Evolutionary conservation across 2,888 invertebrate species (phyloP).

Genomic region (Schizaphis graminum): DNA sequence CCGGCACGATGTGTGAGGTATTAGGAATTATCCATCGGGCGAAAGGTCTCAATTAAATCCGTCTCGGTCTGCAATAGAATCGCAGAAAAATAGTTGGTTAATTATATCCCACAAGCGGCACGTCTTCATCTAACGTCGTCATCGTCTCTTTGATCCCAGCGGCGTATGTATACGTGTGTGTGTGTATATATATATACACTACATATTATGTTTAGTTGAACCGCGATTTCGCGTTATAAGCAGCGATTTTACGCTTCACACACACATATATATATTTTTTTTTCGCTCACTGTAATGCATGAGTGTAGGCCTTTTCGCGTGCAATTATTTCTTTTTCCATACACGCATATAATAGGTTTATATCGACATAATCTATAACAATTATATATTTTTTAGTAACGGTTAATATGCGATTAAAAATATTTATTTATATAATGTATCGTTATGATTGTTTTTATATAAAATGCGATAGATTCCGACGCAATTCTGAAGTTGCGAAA

Average conservation of each 20-base stretch:
- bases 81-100: neutral
- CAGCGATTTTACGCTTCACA: neutral
- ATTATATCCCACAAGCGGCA: neutral
- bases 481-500: neutral
- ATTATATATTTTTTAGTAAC: neutral
- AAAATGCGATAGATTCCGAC: neutral
- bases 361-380: neutral
- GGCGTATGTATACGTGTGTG: neutral
- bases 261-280: neutral
- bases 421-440: neutral
- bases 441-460: neutral
- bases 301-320: neutral
- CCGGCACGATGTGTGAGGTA: slow-evolving; percentile 43
- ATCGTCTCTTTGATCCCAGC: slow-evolving; percentile 38
- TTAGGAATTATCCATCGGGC: neutral
- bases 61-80: slow-evolving; percentile 34
- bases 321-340: neutral
- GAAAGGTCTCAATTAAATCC: slow-evolving; percentile 61
- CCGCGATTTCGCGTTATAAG: neutral
- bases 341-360: neutral
- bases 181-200: neutral
- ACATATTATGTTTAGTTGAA: neutral
- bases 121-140: slow-evolving; percentile 23
- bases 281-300: too few relatives aligned
- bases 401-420: neutral